Conservation (phyloP, 2,113 vertebrate species). For the Actinemys pallida region DNA sequence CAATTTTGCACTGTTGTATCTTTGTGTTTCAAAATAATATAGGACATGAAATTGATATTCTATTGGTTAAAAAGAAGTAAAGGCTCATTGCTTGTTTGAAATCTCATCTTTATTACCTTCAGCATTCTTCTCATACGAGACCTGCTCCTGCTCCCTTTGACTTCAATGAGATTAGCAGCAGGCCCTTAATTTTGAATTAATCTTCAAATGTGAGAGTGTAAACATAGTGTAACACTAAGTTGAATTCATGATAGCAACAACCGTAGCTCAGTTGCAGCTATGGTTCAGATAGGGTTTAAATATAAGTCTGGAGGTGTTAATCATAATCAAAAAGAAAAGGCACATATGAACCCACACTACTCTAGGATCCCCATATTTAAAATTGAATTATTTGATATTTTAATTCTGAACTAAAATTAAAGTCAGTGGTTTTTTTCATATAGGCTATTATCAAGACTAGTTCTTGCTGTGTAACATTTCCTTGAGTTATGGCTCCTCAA, state of each 20-base stretch:
- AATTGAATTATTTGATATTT: background rate
- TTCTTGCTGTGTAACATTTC: background rate
- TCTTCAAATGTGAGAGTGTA: background rate
- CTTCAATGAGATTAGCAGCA: background rate
- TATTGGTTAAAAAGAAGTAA: background rate
- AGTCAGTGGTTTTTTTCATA: background rate
- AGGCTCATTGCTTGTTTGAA: background rate
- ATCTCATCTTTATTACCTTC: background rate
- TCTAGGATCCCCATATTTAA: background rate
- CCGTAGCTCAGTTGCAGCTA: background rate
- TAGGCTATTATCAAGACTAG: background rate
- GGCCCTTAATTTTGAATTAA: background rate
- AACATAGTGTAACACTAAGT: background rate
- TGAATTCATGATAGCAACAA: accelerated
- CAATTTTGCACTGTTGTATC: accelerated
- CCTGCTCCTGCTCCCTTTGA: background rate
- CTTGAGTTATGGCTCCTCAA: background rate
- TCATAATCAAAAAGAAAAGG: background rate
- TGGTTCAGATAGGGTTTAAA: background rate
- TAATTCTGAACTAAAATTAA: background rate
- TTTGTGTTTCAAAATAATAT: background rate
- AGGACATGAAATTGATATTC: background rate
- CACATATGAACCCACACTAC: background rate
- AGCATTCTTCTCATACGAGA: background rate
- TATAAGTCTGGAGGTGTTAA: background rate